Percentiles rank a stretch among this genome's conserved stretches.
Evolutionary conservation across 1,140 invertebrate species (phyloP).

Genomic region (Riptortus pedestris): DNA sequence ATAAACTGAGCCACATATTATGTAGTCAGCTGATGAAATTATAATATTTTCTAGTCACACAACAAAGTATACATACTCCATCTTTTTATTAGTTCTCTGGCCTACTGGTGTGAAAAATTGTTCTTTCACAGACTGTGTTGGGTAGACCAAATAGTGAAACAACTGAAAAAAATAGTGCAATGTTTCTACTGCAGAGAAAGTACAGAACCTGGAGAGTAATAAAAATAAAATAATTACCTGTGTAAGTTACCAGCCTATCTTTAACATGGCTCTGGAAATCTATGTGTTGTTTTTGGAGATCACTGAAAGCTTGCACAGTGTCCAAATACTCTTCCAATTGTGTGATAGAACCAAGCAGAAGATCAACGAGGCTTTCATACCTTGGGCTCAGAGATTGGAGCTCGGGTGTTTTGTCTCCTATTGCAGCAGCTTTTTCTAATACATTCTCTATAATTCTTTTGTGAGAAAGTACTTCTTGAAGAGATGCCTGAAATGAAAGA

Average conservation of each 20-base stretch:
- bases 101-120: too few species aligned
- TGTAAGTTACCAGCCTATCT: conserved; percentile 65
- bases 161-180: too few species aligned
- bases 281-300: conserved; percentile 70
- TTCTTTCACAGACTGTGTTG: too few species aligned
- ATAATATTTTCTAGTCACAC: too few species aligned
- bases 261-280: conserved; percentile 80
- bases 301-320: conserved; percentile 70
- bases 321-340: conserved; percentile 64
- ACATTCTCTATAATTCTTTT: conserved; percentile 81
- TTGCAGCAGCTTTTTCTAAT: conserved; percentile 70
- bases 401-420: conserved; percentile 47
- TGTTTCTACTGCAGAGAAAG: too few species aligned
- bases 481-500: conserved; percentile 44
- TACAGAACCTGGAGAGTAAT: too few species aligned
- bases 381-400: conserved; percentile 50
- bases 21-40: too few species aligned
- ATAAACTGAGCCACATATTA: too few species aligned
- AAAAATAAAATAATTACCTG: conserved; percentile 36
- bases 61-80: too few species aligned
- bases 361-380: conserved; percentile 57
- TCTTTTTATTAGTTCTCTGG: too few species aligned
- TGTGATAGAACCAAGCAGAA: conserved; percentile 50
- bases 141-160: too few species aligned
- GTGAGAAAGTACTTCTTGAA: conserved; percentile 82